Conservation (phyloP, 2,113 vertebrate genomes). For the Thinocorus orbignyianus region DNA sequence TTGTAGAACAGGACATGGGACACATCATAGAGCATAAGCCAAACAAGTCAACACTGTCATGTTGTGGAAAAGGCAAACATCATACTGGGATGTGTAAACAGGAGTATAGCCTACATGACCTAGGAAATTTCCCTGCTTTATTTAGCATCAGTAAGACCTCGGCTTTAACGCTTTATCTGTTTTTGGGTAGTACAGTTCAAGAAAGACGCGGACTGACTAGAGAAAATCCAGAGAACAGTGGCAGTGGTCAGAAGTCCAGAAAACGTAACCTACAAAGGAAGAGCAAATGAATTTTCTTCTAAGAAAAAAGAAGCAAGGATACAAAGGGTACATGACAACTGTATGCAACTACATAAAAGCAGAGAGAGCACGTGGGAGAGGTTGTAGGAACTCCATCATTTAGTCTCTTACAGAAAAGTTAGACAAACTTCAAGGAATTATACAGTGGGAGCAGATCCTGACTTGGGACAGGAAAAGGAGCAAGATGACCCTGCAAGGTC, state of each 20-base stretch:
- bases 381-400: background rate
- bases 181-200: background rate
- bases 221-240: background rate
- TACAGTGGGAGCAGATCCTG: background rate
- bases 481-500: background rate
- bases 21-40: background rate
- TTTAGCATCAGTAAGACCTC: background rate
- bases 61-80: background rate
- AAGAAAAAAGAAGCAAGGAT: background rate
- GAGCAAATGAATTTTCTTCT: background rate
- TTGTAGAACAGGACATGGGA: background rate
- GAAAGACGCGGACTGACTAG: background rate
- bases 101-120: background rate
- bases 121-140: background rate
- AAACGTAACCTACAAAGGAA: background rate
- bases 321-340: accelerated
- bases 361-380: accelerated
- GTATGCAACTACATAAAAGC: background rate
- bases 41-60: background rate
- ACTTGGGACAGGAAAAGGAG: background rate
- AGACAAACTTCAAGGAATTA: background rate
- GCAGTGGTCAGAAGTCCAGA: background rate
- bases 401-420: background rate
- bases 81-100: background rate
- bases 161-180: background rate